phyloP scores from a whole-genome alignment of 2,113 vertebrate species.

The Strix aluco region DNA sequence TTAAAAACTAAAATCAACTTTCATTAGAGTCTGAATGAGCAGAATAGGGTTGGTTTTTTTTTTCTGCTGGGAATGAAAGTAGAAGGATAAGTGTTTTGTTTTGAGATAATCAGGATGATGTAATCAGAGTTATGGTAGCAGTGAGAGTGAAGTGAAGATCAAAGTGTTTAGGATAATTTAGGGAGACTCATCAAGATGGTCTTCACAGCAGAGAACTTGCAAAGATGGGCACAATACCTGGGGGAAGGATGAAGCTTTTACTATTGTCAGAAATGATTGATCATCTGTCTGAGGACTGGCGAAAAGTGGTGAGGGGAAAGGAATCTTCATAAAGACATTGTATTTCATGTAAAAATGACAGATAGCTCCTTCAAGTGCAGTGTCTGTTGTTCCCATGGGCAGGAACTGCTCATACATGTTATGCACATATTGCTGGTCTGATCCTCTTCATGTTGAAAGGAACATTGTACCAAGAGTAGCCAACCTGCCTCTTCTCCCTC shows the following conservation, averaged over 20 bases:
- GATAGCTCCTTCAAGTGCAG: not conserved
- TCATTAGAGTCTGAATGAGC: not conserved
- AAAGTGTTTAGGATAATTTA: not conserved
- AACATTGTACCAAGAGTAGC: not conserved
- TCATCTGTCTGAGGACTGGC: not conserved
- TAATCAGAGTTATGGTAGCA: not conserved
- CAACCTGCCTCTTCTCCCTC: not conserved
- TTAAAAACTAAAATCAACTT: not conserved
- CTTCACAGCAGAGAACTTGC: not conserved
- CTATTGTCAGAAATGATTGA: not conserved
- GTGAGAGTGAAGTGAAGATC: not conserved
- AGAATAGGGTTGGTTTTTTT: not conserved
- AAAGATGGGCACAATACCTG: not conserved
- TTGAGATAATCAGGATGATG: not conserved
- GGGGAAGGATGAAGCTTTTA: not conserved
- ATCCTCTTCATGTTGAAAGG: rapidly evolving
- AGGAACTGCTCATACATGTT: not conserved
- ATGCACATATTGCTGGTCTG: not conserved
- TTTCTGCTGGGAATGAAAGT: not conserved
- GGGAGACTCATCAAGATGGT: not conserved
- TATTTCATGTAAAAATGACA: not conserved
- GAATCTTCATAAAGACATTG: not conserved
- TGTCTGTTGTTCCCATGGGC: rapidly evolving
- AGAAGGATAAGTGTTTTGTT: not conserved
- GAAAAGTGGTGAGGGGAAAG: not conserved